Base-by-base conservation (phyloP, 2,113 vertebrate species). In the Emberiza fucata region DNA sequence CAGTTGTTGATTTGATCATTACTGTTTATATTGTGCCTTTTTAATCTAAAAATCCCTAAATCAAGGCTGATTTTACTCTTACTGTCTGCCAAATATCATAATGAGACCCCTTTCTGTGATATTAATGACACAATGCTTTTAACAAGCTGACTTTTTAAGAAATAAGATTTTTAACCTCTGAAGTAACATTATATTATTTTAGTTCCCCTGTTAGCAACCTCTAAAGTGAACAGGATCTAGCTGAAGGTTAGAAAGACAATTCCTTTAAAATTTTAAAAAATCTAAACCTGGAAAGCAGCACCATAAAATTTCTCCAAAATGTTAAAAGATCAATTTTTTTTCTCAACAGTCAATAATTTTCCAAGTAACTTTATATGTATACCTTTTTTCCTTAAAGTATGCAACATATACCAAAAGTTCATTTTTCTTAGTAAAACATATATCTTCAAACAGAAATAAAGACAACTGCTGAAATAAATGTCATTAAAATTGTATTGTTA, bases 341-440 rank as follows among this genome's bases (percentile, higher is more conserved):
- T 57, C 21, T 44, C 65, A 87, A 60, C 10, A 7, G 70, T 50
- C 13, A 54, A 44, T 83, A 39, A 19, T 35, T 66, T 90, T 69
- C 37, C 17, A 53, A 44, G 13, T 8, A 81, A 39, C 1, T 60
- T 56, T 48, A 18, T 51, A 33, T 1, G 2, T 14, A 3, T 27
- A 4, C 4, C 2, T 31, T 3, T 65, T 83, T 53, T 47, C 33
- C 14, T 29, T 25, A 48, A 72, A 76, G 8, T 50, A 51, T 27
- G 4, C 1, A 71, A 2, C 9, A 25, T n/a, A 12, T 18, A 68
- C 3, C 3, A 0, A 12, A 78, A 37, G 7, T 27, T 59, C 13
- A 2, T 1, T 68, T 90, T 69, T 40, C 37, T 37, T 0, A 61
- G 81, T 31, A 83, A 79, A 72, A 86, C 20, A 57, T 10, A 24